Evolutionary conservation across 1,140 invertebrate species (phyloP), one percentile per base, ranked within the genome.

Genomic region (Venustaconcha ellipsiformis): DNA sequence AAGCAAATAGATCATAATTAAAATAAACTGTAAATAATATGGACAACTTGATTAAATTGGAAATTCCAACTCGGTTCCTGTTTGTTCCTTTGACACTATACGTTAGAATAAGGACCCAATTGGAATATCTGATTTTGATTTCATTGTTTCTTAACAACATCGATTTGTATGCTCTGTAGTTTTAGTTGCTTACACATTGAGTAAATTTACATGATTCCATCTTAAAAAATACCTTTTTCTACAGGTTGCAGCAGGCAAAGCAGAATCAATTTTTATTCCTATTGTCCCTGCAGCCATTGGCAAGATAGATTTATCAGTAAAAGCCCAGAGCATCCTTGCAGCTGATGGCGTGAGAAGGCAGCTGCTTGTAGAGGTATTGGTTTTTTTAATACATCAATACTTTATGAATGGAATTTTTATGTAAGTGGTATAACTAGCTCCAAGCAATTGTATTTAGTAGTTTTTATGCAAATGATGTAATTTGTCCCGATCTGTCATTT

Each of bases 351-450:
- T 76, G 6, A 30, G 57, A 56, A 63, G 74, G 57, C 20, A 76
- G n/a, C 56, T 76, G 57, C 66, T 70, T 17, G 69, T 76, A 56
- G 74, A 76, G 74, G 74, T 76, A 70, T 6, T 13, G 4, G 1
- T 64, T 23, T 1, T 3, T 64, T 63, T 20, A 64, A 63, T 14
- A 56, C 11, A 20, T 20, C 14, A 23, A 57, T 57, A 66, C 30
- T 17, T 13, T 11, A 66, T 20, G 17, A 56, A 30, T 30, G 26
- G 1, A 30, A 56, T 68, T 17, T 8, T 48, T 48, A 48, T 48
- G 37, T 48, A 6, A 48, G 6, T 48, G 8, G 4, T 48, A 48
- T 8, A 48, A 48, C 37, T 6, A 48, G 37, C 37, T 48, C 37
- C 6, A 11, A 48, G n/a, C 67, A 68, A 17, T 57, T n/a, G 26